phyloP scores from a whole-genome alignment of 2,888 invertebrate genomes.

The Cremastobaeus sp. region DNA sequence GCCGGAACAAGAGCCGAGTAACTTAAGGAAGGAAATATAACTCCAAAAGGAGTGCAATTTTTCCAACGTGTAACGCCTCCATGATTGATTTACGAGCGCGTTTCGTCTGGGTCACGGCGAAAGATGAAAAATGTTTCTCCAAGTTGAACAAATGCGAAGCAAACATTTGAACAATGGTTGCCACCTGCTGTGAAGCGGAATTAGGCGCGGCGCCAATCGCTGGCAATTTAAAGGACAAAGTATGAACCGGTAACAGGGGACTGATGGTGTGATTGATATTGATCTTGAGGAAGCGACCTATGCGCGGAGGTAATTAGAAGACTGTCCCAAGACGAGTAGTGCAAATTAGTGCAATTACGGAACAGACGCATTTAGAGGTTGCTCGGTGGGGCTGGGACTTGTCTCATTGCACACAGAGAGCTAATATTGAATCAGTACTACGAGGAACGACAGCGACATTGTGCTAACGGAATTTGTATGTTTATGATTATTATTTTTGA shows the following conservation, averaged over 20 bases:
- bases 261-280: slow-evolving; percentile 1
- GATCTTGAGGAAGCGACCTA: slow-evolving; percentile 9
- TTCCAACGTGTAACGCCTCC: too few species aligned
- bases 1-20: slow-evolving; percentile 12
- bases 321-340: slow-evolving; percentile 60
- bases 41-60: neutral
- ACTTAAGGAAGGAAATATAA: neutral
- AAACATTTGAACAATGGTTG: too few species aligned
- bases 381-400: slow-evolving; percentile 63
- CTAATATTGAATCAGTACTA: too few species aligned
- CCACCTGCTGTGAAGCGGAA: too few species aligned
- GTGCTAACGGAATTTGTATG: neutral
- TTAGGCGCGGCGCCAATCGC: too few species aligned
- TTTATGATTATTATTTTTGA: neutral
- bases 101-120: too few species aligned
- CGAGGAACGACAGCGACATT: too few species aligned
- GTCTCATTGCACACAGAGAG: slow-evolving; percentile 22
- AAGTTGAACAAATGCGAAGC: too few species aligned
- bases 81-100: too few species aligned
- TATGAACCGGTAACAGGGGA: too few species aligned
- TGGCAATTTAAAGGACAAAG: too few species aligned
- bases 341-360: slow-evolving; percentile 71
- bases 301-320: slow-evolving; percentile 34
- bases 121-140: too few species aligned
- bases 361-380: slow-evolving; percentile 69